Conservation (phyloP, 1,140 invertebrate species). For the Cyphomyrmex costatus region DNA sequence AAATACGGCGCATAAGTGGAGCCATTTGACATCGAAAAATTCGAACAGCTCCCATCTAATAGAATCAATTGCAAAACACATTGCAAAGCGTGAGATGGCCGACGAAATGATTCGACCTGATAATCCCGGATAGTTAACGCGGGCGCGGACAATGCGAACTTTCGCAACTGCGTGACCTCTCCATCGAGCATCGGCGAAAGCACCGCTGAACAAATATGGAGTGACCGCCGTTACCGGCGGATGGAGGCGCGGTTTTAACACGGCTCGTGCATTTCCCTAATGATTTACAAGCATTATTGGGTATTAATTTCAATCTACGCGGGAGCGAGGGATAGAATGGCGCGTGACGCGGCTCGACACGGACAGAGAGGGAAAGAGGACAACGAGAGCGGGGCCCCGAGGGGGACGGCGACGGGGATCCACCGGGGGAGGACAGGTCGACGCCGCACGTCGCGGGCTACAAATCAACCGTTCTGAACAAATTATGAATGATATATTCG, state of each 20-base stretch:
- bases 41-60: neutral
- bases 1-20: constrained; percentile 6
- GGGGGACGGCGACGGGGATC: constrained; percentile 37
- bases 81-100: constrained; percentile 7
- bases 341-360: constrained; percentile 76
- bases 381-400: constrained; percentile 24
- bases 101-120: constrained; percentile 40
- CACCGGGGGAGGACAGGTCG: constrained; percentile 77
- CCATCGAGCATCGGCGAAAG: constrained; percentile 73
- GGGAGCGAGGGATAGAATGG: constrained; percentile 77
- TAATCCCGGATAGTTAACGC: constrained; percentile 69
- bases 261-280: constrained; percentile 81
- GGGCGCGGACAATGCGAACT: constrained; percentile 51
- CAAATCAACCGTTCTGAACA: constrained; percentile 86
- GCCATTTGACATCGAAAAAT: neutral
- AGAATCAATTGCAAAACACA: constrained; percentile 29
- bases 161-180: constrained; percentile 58
- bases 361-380: constrained; percentile 61
- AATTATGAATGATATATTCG: constrained; percentile 87
- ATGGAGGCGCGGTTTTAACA: constrained; percentile 80
- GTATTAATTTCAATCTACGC: constrained; percentile 87
- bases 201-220: constrained; percentile 79
- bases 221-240: constrained; percentile 71
- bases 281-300: constrained; percentile 87
- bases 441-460: constrained; percentile 84